A percentile compares a stretch with the other conserved stretches of the same genome.
These are phyloP conservation scores for Tetragonula carbonaria DNA, from an alignment of 2,888 invertebrate species.

Conservation along the genomic window DNA sequence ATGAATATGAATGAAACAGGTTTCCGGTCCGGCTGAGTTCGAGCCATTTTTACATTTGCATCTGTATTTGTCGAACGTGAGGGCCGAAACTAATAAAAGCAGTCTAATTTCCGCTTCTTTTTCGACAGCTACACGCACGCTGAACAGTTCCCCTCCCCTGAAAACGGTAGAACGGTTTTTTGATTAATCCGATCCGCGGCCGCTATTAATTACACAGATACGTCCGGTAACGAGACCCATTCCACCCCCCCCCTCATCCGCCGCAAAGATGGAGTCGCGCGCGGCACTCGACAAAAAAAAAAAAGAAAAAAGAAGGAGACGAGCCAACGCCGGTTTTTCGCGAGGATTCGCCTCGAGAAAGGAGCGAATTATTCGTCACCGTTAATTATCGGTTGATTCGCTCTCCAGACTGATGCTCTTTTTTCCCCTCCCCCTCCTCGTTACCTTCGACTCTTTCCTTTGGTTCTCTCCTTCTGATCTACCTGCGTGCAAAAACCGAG, in stretches of 20 bases:
- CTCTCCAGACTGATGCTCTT: background rate
- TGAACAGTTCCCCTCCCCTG: constrained; percentile 11
- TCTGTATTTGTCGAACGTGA: constrained; percentile 70
- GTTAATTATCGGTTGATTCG: constrained; percentile 27
- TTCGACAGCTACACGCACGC: constrained; percentile 62
- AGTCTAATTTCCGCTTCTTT: constrained; percentile 70
- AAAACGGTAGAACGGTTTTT: constrained; percentile 35
- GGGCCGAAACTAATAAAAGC: constrained; percentile 67
- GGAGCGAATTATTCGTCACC: background rate
- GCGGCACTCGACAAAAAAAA: background rate
- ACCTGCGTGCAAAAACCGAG: too few relatives aligned
- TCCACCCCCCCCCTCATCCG: constrained; percentile 10
- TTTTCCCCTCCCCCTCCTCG: background rate
- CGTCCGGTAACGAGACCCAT: constrained; percentile 46
- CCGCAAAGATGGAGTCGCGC: background rate
- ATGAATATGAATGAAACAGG: constrained; percentile 77
- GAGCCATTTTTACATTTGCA: constrained; percentile 72
- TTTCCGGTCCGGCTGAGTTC: constrained; percentile 73
- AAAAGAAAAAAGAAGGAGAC: background rate
- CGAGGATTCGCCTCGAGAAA: background rate
- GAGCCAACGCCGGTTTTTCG: background rate
- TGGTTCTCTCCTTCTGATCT: background rate
- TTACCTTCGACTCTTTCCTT: background rate
- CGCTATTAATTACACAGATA: constrained; percentile 49
- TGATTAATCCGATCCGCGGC: constrained; percentile 42